Conservation (phyloP, 1,140 invertebrate genomes). For the Cherax quadricarinatus region DNA sequence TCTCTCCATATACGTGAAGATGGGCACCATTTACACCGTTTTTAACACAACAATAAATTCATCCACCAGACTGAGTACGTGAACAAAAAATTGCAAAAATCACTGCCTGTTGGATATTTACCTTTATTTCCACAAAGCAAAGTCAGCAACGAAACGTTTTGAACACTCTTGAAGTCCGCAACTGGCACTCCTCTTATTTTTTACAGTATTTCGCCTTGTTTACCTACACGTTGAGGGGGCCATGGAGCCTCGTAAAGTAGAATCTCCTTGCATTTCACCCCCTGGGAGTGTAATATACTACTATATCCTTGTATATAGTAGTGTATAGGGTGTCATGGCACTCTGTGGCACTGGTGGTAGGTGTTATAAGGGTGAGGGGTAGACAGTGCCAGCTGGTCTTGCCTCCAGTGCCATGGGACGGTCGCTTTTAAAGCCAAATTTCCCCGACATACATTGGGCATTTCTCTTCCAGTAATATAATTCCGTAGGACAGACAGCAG, state of each 20-base stretch:
- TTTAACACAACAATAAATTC: no score
- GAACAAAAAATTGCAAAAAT: constrained; percentile 50
- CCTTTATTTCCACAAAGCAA: constrained; percentile 65
- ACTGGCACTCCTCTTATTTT: constrained; percentile 48
- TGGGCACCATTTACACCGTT: no score
- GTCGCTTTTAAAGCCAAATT: background rate
- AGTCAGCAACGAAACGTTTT: constrained; percentile 63
- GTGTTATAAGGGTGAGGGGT: background rate
- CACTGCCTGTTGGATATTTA: constrained; percentile 52
- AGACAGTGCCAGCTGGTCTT: constrained; percentile 36
- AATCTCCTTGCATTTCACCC: no score
- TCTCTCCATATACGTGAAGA: no score
- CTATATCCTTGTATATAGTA: background rate
- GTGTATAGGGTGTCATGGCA: background rate
- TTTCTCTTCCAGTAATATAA: background rate
- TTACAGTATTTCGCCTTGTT: constrained; percentile 53
- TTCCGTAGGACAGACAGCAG: no score
- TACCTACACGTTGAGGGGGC: background rate
- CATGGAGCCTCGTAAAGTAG: no score
- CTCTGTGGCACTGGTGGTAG: background rate
- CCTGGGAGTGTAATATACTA: no score
- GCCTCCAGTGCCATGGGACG: constrained; percentile 27
- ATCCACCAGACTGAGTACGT: constrained; percentile 1
- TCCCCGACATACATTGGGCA: constrained; percentile 52
- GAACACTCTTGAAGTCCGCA: constrained; percentile 35